These are phyloP conservation scores for Alligator sinensis DNA, from an alignment of 2,113 vertebrate genomes.

Conservation along the genomic window DNA sequence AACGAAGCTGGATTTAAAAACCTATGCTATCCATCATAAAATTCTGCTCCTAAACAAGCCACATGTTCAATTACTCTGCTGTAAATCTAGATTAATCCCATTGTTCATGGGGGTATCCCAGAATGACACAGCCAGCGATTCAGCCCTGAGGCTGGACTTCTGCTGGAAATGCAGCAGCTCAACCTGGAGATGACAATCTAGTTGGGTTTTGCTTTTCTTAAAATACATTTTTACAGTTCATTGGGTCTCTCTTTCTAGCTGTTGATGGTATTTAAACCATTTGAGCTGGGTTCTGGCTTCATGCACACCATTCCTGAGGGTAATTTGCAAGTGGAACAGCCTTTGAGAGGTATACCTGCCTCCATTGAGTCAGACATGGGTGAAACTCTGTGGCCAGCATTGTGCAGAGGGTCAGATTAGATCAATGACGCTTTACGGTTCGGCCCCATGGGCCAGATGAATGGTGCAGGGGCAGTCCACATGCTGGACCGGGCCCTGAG, in stretches of 20 bases:
- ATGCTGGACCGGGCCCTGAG: no score
- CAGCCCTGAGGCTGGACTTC: not conserved
- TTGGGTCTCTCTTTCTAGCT: not conserved
- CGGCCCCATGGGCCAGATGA: no score
- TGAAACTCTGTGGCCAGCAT: accelerated
- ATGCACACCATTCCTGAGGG: not conserved
- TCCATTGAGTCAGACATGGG: not conserved
- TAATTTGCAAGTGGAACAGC: not conserved
- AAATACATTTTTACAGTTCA: not conserved
- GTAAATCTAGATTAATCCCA: not conserved
- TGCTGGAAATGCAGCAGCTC: not conserved
- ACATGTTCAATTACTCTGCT: not conserved
- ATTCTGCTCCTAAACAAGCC: not conserved
- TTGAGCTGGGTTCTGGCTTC: not conserved
- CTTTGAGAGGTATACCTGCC: not conserved
- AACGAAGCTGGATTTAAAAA: not conserved
- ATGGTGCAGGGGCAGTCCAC: no score
- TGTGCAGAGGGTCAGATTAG: not conserved
- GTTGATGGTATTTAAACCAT: not conserved
- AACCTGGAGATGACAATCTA: not conserved
- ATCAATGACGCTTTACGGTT: no score
- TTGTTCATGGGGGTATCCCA: not conserved
- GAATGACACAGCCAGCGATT: not conserved
- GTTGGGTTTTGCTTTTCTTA: not conserved
- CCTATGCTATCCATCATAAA: not conserved